These are phyloP conservation scores for Psittacula cyanocephala DNA, from an alignment of 2,113 vertebrate species.

Conservation along the genomic window DNA sequence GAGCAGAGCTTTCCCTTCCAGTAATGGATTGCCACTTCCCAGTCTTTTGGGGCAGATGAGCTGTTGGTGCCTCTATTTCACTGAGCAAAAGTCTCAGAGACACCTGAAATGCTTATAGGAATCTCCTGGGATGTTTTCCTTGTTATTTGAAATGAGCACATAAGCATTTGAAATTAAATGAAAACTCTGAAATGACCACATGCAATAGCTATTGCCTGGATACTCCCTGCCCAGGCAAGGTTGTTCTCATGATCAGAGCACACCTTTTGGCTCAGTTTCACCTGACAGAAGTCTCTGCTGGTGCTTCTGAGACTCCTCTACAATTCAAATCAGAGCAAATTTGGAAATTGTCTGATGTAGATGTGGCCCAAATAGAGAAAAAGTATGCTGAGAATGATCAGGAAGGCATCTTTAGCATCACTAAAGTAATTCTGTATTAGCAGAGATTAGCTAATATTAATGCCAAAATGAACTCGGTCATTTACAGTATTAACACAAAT, in stretches of 20 bases:
- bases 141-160: neutral
- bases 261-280: neutral
- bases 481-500: neutral
- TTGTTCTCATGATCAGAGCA: neutral
- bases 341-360: neutral
- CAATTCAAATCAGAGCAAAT: neutral
- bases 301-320: neutral
- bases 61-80: neutral
- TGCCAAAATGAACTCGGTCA: neutral
- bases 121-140: neutral
- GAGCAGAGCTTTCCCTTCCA: neutral
- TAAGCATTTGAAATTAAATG: neutral
- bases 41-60: neutral
- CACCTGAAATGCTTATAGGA: neutral
- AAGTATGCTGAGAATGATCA: neutral
- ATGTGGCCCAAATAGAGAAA: neutral
- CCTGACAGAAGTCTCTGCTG: fast-evolving
- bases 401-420: neutral
- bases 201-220: neutral
- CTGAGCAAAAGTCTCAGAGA: neutral
- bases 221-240: neutral
- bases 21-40: neutral
- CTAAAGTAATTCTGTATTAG: neutral
- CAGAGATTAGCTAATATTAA: neutral
- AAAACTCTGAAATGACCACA: neutral